phyloP scores from a whole-genome alignment of 2,113 vertebrate species.

The Cichladusa arquata region DNA sequence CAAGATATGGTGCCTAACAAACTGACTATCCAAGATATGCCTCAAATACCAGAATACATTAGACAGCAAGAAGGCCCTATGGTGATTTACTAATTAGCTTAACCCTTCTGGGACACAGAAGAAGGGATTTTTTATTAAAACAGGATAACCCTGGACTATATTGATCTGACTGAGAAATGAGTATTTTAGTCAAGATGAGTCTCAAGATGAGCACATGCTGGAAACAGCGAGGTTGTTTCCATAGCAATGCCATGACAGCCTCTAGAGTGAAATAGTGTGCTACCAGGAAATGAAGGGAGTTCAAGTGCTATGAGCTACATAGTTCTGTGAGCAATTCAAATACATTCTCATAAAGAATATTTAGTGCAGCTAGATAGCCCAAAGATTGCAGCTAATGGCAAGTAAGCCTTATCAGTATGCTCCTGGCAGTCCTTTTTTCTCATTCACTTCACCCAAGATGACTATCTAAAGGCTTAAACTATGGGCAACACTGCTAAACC shows the following conservation, averaged over 20 bases:
- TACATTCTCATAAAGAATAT: conserved; percentile 58
- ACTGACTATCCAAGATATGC: background rate
- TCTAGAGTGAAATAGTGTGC: conserved; percentile 20
- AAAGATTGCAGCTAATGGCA: conserved; percentile 40
- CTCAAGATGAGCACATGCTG: conserved; percentile 24
- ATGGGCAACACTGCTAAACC: background rate
- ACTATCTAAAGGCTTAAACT: conserved; percentile 26
- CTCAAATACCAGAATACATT: conserved; percentile 50
- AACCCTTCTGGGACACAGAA: conserved; percentile 37
- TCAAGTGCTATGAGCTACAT: conserved; percentile 30
- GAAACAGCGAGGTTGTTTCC: conserved; percentile 50
- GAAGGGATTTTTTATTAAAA: conserved; percentile 60
- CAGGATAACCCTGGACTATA: conserved; percentile 45
- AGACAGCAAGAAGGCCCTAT: conserved; percentile 11
- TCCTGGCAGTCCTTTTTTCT: conserved; percentile 16
- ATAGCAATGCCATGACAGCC: conserved; percentile 61
- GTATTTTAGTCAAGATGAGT: conserved; percentile 46
- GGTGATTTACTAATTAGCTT: conserved; percentile 58
- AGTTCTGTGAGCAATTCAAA: conserved; percentile 51
- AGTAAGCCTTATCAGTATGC: conserved; percentile 34
- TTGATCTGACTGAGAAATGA: conserved; percentile 43
- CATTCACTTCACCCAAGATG: conserved; percentile 4
- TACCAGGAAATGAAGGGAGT: conserved; percentile 61
- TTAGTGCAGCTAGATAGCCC: conserved; percentile 36
- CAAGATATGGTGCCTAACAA: background rate